Evolutionary conservation across 2,113 vertebrate genomes (phyloP), one percentile per base, ranked within the genome.

Genomic region (Rhabdomys dilectus): DNA sequence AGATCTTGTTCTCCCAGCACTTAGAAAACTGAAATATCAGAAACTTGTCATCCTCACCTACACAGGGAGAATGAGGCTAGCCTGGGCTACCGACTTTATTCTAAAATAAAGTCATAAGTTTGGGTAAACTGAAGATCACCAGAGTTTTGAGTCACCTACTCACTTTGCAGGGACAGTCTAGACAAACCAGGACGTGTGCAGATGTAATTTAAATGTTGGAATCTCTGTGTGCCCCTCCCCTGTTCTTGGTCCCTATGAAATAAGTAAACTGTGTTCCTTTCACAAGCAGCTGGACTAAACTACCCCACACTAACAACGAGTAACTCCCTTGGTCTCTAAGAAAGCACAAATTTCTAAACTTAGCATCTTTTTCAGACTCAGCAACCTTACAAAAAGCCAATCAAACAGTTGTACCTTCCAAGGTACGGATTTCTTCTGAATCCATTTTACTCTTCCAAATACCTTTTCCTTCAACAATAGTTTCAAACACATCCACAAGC

Each of bases 381-480:
- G 82, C 58, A 26, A 77, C 60, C 29, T 88, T 75, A 88, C 53
- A 90, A 89, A 82, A 66, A 82, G 5, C 48, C 19, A 66, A 92
- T n/a, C 42, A 64, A 88, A 93, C 64, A 34, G 84, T 93, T 22
- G 7, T 24, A 76, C 81, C 89, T 91, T 80, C 76, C 82, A 48
- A 3, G 21, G 58, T 36, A 4, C 36, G 62, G 26, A 4, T 42
- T 58, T 42, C 39, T 58, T 51, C 5, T 3, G n/a, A 3, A 1
- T 48, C 39, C 51, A 58, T 88, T 78, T 91, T 21, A 39, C 45
- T 86, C 34, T 93, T 85, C 5, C 29, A 93, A 92, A 93, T 89
- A 29, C 19, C 58, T 85, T 92, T 95, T 76, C 76, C 64, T 72
- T 85, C 88, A 77, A 39, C 51, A 56, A 87, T 81, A 34, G 68